Evolutionary conservation across 2,113 vertebrate genomes (phyloP), one percentile per base, ranked within the genome.

Genomic region (Mobula hypostoma): DNA sequence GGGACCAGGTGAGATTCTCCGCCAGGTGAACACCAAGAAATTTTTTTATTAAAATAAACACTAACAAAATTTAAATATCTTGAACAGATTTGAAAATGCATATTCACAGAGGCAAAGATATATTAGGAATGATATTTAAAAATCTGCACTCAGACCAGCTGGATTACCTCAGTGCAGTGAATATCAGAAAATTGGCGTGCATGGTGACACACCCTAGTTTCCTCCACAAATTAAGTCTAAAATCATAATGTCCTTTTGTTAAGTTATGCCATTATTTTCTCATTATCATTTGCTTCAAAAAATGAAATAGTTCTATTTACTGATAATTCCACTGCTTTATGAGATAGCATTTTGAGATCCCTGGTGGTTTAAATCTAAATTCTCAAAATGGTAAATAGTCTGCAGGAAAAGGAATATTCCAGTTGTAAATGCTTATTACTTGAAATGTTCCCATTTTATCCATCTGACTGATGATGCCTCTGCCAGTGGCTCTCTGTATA

Each of bases 241-340:
- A 85, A 85, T 58, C 21, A 85, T 85, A 85, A 90, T 90, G 7
- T 90, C 85, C 85, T 66, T 90, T 90, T 68, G 61, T 90, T 90
- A 90, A 90, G 63, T n/a, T 68, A 61, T 66, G 85, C 7, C 61
- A 90, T 90, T 90, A 68, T 66, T 90, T 66, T 90, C 29, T 90
- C 85, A 90, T 90, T 32, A 90, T 90, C 85, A 12, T 90, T 68
- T 90, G 29, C 85, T 90, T 90, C 85, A 90, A 90, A 63, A 36
- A 90, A 90, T 90, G 29, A 90, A 90, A 66, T 90, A 90, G 1
- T 90, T 90, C 61, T 90, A 68, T 68, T 66, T 90, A 68, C n/a
- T 90, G 85, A 90, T 90, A 90, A 90, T 90, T 90, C 85, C 85
- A 90, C 29, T 90, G 85, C 85, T 68, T 32, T 68, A 36, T 68